Percentiles rank a stretch among this genome's conserved stretches.
Conservation (phyloP, 2,888 invertebrate species). For the Nomada ruficornis region DNA sequence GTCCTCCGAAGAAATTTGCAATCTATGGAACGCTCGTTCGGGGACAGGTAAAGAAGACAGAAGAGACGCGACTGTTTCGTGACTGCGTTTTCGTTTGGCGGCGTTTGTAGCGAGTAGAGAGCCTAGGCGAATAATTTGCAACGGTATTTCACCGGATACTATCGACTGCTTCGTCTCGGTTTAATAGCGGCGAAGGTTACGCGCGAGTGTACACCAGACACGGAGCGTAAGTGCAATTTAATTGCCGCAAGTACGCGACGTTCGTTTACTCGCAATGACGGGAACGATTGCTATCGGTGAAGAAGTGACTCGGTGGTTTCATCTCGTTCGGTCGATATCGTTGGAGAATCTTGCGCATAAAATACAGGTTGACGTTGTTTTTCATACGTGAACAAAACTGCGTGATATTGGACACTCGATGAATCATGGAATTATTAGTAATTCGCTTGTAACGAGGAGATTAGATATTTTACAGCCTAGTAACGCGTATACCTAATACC, state of each 20-base stretch:
- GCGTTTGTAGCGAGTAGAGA: not conserved
- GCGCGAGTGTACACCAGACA: slow-evolving; percentile 6
- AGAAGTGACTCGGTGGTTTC: slow-evolving; percentile 34
- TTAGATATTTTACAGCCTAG: not conserved
- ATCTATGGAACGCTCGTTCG: not conserved
- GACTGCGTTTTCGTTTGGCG: not conserved
- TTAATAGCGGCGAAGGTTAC: slow-evolving; percentile 48
- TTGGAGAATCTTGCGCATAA: slow-evolving; percentile 30
- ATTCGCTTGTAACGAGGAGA: not conserved
- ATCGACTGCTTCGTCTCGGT: not conserved
- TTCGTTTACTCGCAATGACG: slow-evolving; percentile 54
- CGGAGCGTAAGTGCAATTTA: slow-evolving; percentile 58
- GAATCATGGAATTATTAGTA: no score
- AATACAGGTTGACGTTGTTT: slow-evolving; percentile 51
- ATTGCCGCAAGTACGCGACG: slow-evolving; percentile 50
- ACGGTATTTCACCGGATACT: slow-evolving; percentile 2
- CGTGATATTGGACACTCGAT: no score
- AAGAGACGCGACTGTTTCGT: not conserved
- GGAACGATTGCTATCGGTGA: slow-evolving; percentile 55
- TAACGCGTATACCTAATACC: not conserved
- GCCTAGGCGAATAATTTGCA: slow-evolving; percentile 30
- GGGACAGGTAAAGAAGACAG: not conserved
- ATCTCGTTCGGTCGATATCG: slow-evolving; percentile 28
- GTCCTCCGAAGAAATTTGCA: not conserved
- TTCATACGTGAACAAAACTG: slow-evolving; percentile 16